A percentile compares a stretch with the other conserved stretches of the same genome.
Conservation (phyloP, 2,113 vertebrate species). For the Silurus glanis region DNA sequence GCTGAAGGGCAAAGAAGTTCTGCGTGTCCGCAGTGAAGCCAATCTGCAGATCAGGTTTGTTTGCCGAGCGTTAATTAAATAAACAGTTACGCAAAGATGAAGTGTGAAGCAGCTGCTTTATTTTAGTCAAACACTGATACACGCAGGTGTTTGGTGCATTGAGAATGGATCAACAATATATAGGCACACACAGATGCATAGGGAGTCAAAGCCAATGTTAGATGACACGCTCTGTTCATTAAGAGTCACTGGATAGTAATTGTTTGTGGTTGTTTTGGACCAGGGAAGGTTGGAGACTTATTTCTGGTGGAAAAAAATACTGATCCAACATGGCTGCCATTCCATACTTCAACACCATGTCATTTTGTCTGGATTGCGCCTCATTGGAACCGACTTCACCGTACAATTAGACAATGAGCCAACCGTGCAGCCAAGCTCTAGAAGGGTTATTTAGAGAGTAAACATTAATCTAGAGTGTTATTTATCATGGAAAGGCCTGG, state of each 20-base stretch:
- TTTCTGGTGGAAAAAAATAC: too few species aligned
- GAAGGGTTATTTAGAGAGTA: too few species aligned
- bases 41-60: slow-evolving; percentile 93
- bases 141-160: not conserved
- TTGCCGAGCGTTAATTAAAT: not conserved
- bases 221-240: not conserved
- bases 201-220: not conserved
- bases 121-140: not conserved
- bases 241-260: not conserved
- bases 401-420: too few species aligned
- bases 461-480: too few species aligned
- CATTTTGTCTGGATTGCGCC: too few species aligned
- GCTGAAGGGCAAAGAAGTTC: slow-evolving; percentile 93
- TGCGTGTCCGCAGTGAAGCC: slow-evolving; percentile 91
- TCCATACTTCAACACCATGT: too few species aligned
- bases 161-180: not conserved
- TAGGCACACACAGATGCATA: not conserved
- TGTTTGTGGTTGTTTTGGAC: too few species aligned
- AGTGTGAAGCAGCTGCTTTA: not conserved
- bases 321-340: too few species aligned
- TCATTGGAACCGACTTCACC: too few species aligned
- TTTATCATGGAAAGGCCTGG: too few species aligned
- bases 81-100: not conserved
- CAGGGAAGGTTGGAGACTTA: too few species aligned
- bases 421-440: too few species aligned